Evolutionary conservation across 2,113 vertebrate species (phyloP).

Genomic region (Ophiodon elongatus): DNA sequence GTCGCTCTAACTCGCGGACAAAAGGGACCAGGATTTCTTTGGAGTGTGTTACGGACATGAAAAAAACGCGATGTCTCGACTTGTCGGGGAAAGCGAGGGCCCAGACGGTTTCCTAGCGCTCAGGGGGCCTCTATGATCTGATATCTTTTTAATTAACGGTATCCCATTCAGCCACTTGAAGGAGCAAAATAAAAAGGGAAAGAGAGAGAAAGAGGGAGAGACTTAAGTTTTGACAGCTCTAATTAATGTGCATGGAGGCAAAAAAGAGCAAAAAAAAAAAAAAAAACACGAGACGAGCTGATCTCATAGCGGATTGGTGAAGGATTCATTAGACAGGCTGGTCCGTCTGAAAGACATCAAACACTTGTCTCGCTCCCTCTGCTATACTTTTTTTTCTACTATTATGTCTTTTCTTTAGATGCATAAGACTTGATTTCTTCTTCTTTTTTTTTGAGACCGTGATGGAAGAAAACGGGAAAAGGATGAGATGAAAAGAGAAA

Average conservation of each 20-base stretch:
- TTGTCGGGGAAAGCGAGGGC: constrained; percentile 73
- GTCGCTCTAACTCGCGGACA: constrained; percentile 79
- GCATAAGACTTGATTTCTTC: constrained; percentile 15
- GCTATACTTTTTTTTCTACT: background rate
- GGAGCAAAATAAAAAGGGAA: constrained; percentile 80
- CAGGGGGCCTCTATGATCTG: constrained; percentile 85
- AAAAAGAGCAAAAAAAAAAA: constrained; percentile 59
- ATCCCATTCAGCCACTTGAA: constrained; percentile 87
- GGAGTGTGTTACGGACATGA: constrained; percentile 46
- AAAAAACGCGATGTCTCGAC: constrained; percentile 65
- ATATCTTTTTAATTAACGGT: constrained; percentile 90
- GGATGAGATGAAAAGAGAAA: constrained; percentile 51
- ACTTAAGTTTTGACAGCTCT: constrained; percentile 88
- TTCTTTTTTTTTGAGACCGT: constrained; percentile 31
- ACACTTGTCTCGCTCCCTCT: constrained; percentile 65
- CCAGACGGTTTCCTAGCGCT: constrained; percentile 71
- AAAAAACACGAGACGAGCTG: constrained; percentile 64
- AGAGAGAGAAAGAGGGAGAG: constrained; percentile 71
- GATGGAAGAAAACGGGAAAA: constrained; percentile 50
- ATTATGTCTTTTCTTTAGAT: constrained; percentile 18
- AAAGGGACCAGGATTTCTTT: constrained; percentile 78
- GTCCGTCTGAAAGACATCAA: constrained; percentile 83
- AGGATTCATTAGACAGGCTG: constrained; percentile 85
- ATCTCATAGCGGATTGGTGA: constrained; percentile 74
- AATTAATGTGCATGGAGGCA: constrained; percentile 85